A percentile compares a stretch with the other conserved stretches of the same genome.
Evolutionary conservation across 2,113 vertebrate genomes (phyloP).

Genomic region (Halichoerus grypus): DNA sequence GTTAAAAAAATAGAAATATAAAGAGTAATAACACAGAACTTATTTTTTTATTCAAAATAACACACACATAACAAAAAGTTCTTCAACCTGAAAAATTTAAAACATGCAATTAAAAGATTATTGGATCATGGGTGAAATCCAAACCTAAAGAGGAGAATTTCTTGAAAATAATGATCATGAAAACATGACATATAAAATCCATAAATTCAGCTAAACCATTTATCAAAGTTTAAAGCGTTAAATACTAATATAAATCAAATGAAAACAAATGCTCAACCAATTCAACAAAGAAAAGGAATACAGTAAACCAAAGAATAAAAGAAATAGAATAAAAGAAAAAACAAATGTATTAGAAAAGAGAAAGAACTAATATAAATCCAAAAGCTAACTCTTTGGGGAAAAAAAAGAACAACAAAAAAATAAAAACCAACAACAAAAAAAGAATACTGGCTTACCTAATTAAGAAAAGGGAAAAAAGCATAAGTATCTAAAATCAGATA

Average conservation of each 20-base stretch:
- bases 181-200: neutral
- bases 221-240: neutral
- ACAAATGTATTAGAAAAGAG: neutral
- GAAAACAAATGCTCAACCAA: neutral
- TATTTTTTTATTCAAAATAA: neutral
- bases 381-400: neutral
- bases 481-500: neutral
- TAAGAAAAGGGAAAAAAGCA: neutral
- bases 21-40: neutral
- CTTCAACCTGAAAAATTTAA: neutral
- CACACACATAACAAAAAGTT: neutral
- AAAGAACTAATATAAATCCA: neutral
- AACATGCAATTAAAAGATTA: neutral
- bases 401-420: neutral
- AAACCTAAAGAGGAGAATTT: neutral
- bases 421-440: neutral
- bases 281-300: neutral
- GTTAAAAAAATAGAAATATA: neutral
- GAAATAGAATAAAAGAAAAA: neutral
- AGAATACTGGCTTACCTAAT: neutral
- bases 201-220: slow-evolving; percentile 11
- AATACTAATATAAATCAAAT: neutral
- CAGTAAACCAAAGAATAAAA: neutral
- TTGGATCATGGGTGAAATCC: neutral
- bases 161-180: neutral